Conservation (phyloP, 1,140 invertebrate genomes). For the Aplysia californica region DNA sequence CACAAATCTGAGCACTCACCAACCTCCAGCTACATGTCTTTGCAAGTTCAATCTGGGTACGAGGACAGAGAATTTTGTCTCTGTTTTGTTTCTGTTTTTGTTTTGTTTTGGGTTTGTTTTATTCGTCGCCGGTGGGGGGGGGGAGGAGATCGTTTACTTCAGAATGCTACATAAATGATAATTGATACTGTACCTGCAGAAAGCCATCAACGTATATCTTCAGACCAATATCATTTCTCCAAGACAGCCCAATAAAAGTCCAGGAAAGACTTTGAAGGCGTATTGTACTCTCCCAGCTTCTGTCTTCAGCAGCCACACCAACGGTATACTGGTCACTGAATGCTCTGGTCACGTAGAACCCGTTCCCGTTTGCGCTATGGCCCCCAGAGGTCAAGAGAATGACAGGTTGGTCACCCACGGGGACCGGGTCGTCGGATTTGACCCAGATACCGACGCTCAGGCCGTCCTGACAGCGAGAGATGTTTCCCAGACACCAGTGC, state of each 20-base stretch:
- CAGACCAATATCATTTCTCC: conserved; percentile 40
- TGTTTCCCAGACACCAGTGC: conserved; percentile 54
- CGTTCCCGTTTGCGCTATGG: conserved; percentile 42
- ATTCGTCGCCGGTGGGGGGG: too few species aligned
- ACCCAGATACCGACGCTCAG: conserved; percentile 47
- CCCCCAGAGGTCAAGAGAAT: conserved; percentile 54
- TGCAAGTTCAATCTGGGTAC: too few species aligned
- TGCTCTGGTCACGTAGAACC: conserved; percentile 15
- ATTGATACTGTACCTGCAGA: too few species aligned
- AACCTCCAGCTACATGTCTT: too few species aligned
- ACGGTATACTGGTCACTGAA: conserved; percentile 46
- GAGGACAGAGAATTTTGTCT: too few species aligned
- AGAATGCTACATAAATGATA: too few species aligned
- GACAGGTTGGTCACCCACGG: conserved; percentile 3
- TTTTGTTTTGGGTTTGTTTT: too few species aligned
- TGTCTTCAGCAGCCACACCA: conserved; percentile 38
- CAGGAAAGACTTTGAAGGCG: conserved; percentile 31
- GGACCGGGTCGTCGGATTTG: conserved; percentile 28
- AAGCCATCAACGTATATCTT: conserved; percentile 45
- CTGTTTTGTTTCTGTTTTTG: too few species aligned
- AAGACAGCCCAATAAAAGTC: conserved; percentile 39
- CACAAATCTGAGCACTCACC: too few species aligned
- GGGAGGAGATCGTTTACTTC: too few species aligned
- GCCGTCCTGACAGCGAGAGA: conserved; percentile 46
- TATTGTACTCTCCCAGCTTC: conserved; percentile 41